phyloP scores from a whole-genome alignment of 2,113 vertebrate species.

The Apodemus sylvaticus region DNA sequence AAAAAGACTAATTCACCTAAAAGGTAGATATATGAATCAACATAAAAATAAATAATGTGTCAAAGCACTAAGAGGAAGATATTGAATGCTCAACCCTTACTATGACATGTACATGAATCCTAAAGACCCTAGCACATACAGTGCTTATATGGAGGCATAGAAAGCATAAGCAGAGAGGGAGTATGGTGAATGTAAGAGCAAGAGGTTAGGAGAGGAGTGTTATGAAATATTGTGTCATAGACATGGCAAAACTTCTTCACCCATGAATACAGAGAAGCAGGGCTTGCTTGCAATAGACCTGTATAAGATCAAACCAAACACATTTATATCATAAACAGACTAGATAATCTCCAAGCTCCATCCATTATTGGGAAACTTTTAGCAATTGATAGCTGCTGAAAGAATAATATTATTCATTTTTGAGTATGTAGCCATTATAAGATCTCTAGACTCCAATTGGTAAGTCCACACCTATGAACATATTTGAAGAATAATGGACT shows the following conservation, averaged over 20 bases:
- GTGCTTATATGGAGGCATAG: rapidly evolving
- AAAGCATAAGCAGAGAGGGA: background rate
- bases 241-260: background rate
- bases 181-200: background rate
- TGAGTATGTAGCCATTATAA: background rate
- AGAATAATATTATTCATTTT: background rate
- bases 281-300: background rate
- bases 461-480: background rate
- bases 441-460: background rate
- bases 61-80: background rate
- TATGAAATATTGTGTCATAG: background rate
- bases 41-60: background rate
- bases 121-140: background rate
- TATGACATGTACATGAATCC: background rate
- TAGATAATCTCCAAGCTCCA: background rate
- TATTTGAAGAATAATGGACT: background rate
- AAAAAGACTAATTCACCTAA: too few relatives aligned
- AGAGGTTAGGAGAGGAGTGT: background rate
- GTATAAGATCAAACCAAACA: background rate
- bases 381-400: background rate
- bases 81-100: background rate
- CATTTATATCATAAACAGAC: background rate
- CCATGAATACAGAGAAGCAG: background rate
- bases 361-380: background rate
- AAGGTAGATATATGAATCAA: background rate